Conservation (phyloP, 2,888 invertebrate species). For the Meteorus cinctellus region DNA sequence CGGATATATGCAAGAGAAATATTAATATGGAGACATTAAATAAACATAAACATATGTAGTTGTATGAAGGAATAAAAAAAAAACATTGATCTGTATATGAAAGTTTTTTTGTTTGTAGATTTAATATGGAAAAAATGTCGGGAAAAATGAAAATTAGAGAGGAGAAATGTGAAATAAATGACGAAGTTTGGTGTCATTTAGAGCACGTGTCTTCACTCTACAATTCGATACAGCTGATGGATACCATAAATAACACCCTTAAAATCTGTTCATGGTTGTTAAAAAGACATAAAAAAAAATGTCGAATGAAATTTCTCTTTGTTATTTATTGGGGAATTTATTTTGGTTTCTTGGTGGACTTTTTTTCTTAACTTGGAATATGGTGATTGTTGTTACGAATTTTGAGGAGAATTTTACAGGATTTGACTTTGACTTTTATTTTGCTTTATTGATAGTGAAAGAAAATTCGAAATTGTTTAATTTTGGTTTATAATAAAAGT, state of each 20-base stretch:
- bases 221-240: constrained; percentile 8
- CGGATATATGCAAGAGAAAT: constrained; percentile 1
- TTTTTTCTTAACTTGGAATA: too few relatives aligned
- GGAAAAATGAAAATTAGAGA: not conserved
- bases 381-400: too few relatives aligned
- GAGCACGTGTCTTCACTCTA: not conserved
- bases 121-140: not conserved
- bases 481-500: too few relatives aligned
- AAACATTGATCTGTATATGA: too few relatives aligned
- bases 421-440: too few relatives aligned
- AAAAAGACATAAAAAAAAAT: not conserved
- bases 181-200: constrained; percentile 10
- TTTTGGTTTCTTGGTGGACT: not conserved
- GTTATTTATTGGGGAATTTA: not conserved
- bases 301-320: not conserved
- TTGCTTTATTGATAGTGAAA: too few relatives aligned
- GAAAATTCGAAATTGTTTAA: too few relatives aligned
- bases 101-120: not conserved
- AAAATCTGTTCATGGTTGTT: not conserved
- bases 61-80: not conserved
- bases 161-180: not conserved
- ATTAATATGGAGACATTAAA: constrained; percentile 17
- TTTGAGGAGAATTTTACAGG: too few relatives aligned
- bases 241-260: constrained; percentile 21
- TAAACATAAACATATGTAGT: not conserved